These are phyloP conservation scores for Callaeas wilsoni DNA, from an alignment of 2,113 vertebrate species.

Conservation along the genomic window DNA sequence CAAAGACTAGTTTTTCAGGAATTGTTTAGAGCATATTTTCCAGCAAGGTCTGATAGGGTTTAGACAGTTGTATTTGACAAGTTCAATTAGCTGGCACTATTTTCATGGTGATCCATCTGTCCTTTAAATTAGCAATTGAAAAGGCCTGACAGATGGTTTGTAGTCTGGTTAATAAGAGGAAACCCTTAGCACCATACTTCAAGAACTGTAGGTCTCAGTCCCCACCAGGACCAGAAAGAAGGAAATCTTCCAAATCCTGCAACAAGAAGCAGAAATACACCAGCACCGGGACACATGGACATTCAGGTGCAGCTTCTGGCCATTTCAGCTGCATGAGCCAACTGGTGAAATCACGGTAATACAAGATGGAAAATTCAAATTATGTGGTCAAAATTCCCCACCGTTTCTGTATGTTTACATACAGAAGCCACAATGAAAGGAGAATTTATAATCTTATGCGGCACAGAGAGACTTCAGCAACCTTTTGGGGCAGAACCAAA, in stretches of 20 bases:
- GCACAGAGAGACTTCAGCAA: not conserved
- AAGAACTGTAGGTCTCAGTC: not conserved
- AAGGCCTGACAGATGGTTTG: not conserved
- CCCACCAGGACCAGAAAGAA: not conserved
- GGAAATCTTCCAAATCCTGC: not conserved
- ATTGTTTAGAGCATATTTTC: not conserved
- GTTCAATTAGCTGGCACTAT: not conserved
- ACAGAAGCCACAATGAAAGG: rapidly evolving
- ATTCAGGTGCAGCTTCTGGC: not conserved
- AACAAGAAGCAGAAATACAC: not conserved
- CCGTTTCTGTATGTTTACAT: not conserved
- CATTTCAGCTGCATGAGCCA: not conserved
- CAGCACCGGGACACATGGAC: not conserved
- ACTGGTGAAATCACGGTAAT: not conserved
- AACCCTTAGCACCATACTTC: not conserved
- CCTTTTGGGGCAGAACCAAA: not conserved
- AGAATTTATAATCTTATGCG: not conserved
- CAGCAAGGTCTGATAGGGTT: not conserved
- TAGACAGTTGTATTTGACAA: not conserved
- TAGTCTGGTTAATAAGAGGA: not conserved
- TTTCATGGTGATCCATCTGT: not conserved
- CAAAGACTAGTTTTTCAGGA: not conserved
- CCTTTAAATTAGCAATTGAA: not conserved
- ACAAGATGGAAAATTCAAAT: not conserved
- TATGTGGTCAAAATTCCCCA: not conserved